phyloP scores from a whole-genome alignment of 2,113 vertebrate species.

The Motacilla tschutschensis region DNA sequence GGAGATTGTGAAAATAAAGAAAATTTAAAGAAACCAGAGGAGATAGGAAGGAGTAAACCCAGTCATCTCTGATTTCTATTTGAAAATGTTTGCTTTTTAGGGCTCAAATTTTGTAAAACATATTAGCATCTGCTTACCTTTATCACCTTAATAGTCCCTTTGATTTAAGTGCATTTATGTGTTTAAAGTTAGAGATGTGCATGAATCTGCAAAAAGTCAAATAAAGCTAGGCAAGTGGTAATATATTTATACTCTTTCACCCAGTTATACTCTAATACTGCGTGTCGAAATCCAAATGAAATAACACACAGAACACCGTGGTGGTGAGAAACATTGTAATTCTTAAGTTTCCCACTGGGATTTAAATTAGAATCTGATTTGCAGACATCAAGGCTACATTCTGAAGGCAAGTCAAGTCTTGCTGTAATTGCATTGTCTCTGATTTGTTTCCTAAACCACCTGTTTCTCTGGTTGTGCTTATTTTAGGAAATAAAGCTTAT shows the following conservation, averaged over 20 bases:
- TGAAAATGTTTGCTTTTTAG: neutral
- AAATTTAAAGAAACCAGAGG: neutral
- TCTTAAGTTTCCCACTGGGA: neutral
- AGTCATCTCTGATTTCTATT: neutral
- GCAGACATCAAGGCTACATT: neutral
- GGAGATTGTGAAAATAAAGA: neutral
- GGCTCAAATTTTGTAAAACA: neutral
- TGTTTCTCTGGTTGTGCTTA: neutral
- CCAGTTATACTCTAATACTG: neutral
- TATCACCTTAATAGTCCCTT: neutral
- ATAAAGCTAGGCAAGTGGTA: neutral
- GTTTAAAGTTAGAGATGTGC: neutral
- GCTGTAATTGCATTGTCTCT: neutral
- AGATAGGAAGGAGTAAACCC: neutral
- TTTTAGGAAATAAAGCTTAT: conserved; percentile 8
- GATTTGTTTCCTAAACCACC: conserved; percentile 20
- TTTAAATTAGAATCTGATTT: conserved; percentile 32
- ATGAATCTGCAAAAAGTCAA: neutral
- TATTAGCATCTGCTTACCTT: neutral
- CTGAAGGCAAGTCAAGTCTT: conserved; percentile 8
- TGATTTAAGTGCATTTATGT: neutral
- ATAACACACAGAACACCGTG: neutral
- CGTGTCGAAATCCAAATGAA: neutral
- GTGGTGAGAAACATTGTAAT: conserved; percentile 10
- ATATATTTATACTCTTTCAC: neutral